phyloP scores from a whole-genome alignment of 2,888 invertebrate species.

The Mythimna albipuncta region DNA sequence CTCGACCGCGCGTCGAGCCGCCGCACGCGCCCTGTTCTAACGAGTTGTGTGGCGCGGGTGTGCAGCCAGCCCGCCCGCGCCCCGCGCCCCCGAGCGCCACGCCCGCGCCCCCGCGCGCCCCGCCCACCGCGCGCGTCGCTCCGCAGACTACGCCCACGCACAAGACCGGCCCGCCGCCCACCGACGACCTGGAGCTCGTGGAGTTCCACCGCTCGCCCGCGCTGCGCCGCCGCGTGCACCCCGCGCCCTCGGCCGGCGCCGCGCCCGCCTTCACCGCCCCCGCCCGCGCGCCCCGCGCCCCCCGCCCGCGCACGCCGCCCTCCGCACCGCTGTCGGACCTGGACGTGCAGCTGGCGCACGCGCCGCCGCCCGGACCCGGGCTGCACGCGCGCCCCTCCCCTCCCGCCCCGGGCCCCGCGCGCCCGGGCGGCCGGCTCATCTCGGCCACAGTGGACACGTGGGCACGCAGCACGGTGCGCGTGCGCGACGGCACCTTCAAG shows the following conservation, averaged over 20 bases:
- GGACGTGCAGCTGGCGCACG: constrained; percentile 74
- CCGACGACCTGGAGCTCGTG: constrained; percentile 60
- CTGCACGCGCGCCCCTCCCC: constrained; percentile 17
- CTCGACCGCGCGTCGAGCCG: constrained; percentile 35
- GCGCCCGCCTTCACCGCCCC: constrained; percentile 36
- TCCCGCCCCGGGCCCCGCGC: constrained; percentile 49
- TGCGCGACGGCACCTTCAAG: constrained; percentile 83
- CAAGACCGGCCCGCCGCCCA: constrained; percentile 55
- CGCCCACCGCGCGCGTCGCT: constrained; percentile 31
- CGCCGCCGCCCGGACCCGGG: constrained; percentile 10
- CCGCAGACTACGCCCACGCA: constrained; percentile 55
- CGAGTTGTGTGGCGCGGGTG: constrained; percentile 63
- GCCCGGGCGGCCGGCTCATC: constrained; percentile 87
- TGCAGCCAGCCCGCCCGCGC: constrained; percentile 51
- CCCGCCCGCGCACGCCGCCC: neutral
- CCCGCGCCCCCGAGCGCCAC: constrained; percentile 39
- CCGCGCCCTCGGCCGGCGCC: constrained; percentile 33
- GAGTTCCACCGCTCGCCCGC: constrained; percentile 54
- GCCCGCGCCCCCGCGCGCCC: constrained; percentile 25
- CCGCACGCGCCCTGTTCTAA: constrained; percentile 50
- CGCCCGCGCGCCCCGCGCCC: constrained; percentile 15
- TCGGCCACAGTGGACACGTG: constrained; percentile 92
- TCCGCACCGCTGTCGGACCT: constrained; percentile 71
- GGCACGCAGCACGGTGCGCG: constrained; percentile 86
- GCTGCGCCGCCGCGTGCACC: constrained; percentile 66